These are phyloP conservation scores for Polylopha cassiicola DNA, from an alignment of 2,888 invertebrate species.

Conservation along the genomic window DNA sequence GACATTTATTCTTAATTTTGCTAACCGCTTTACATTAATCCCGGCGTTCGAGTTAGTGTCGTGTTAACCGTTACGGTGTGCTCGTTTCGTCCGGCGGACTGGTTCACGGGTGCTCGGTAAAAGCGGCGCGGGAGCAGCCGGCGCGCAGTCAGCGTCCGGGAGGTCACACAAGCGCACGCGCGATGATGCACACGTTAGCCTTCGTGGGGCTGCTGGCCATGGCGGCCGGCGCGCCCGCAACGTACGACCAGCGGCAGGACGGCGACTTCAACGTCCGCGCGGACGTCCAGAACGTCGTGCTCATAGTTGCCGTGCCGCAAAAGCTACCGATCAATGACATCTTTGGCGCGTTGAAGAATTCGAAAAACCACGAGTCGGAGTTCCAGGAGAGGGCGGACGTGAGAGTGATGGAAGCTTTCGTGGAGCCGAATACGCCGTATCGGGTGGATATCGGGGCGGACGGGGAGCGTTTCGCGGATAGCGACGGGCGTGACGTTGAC, in stretches of 20 bases:
- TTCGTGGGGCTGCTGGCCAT: constrained; percentile 45
- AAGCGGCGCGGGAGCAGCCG: constrained; percentile 58
- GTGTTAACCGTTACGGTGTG: constrained; percentile 70
- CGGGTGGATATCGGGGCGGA: constrained; percentile 78
- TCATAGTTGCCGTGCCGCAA: constrained; percentile 79
- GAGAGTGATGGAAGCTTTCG: constrained; percentile 69
- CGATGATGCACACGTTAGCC: constrained; percentile 43
- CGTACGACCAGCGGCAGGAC: constrained; percentile 85
- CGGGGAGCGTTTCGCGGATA: constrained; percentile 39
- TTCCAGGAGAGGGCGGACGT: constrained; percentile 66
- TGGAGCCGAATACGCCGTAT: constrained; percentile 83
- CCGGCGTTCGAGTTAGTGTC: constrained; percentile 31
- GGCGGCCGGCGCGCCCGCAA: constrained; percentile 48
- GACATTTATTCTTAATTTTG: too few species aligned
- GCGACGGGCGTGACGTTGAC: constrained; percentile 49
- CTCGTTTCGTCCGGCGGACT: constrained; percentile 64
- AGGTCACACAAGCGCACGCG: constrained; percentile 52
- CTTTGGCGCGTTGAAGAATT: constrained; percentile 33
- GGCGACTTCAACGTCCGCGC: constrained; percentile 85
- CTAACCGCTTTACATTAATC: constrained; percentile 26
- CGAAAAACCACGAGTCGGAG: constrained; percentile 31
- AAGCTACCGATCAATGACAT: constrained; percentile 38
- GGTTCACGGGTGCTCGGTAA: constrained; percentile 63
- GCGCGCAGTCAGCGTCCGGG: constrained; percentile 52
- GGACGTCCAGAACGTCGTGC: constrained; percentile 84